phyloP scores from a whole-genome alignment of 2,888 invertebrate species.

The Melieria picta region DNA sequence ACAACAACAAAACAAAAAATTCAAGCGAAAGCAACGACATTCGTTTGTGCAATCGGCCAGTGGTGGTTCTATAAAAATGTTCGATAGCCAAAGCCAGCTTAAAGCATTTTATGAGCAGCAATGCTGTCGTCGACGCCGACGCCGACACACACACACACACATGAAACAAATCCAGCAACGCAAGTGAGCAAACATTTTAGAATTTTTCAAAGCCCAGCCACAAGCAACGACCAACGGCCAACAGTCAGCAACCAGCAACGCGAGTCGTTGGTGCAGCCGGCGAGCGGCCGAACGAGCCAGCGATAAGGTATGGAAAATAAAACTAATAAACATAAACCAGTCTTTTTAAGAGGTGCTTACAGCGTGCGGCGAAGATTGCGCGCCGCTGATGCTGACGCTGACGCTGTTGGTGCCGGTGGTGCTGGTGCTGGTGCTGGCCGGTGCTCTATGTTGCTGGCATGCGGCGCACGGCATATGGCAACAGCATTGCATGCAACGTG shows the following conservation, averaged over 20 bases:
- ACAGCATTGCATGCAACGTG: constrained; percentile 56
- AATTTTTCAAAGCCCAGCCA: not conserved
- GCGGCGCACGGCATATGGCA: too few relatives aligned
- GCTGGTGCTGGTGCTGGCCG: constrained; percentile 17
- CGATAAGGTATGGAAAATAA: constrained; percentile 32
- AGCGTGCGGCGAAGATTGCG: not conserved
- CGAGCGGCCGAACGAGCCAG: not conserved
- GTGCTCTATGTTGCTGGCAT: not conserved
- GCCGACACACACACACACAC: not conserved
- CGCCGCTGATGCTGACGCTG: not conserved
- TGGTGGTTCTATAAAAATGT: too few relatives aligned
- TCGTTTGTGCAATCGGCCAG: too few relatives aligned
- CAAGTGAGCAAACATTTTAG: not conserved
- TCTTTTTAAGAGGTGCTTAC: constrained; percentile 23
- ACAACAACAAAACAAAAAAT: too few relatives aligned
- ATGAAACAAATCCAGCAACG: too few relatives aligned
- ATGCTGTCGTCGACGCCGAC: constrained; percentile 27
- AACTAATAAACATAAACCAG: constrained; percentile 33
- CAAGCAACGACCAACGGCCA: too few relatives aligned
- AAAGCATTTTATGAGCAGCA: not conserved
- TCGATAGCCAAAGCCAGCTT: too few relatives aligned
- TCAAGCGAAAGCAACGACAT: too few relatives aligned
- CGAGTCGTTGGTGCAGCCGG: constrained; percentile 18
- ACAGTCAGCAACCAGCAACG: not conserved
- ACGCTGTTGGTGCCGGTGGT: constrained; percentile 10